These are phyloP conservation scores for Picathartes gymnocephalus DNA, from an alignment of 2,113 vertebrate genomes.

Conservation along the genomic window DNA sequence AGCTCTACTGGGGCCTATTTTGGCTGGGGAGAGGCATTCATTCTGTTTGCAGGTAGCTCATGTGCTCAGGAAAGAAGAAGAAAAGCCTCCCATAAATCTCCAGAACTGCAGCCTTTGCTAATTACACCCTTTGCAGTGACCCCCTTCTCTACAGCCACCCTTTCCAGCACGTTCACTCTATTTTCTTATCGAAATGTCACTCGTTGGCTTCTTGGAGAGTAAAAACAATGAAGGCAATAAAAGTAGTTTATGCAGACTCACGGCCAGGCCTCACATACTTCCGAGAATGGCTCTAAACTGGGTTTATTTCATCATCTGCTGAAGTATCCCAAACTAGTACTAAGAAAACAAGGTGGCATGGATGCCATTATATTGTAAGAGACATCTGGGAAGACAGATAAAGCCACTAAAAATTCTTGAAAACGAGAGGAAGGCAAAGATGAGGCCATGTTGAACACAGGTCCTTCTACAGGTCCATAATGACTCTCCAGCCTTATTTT, in stretches of 20 bases:
- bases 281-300: slow-evolving; percentile 17
- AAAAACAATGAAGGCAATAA: slow-evolving; percentile 73
- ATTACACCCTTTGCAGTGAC: slow-evolving; percentile 47
- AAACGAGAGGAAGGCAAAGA: background rate
- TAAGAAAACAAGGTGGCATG: slow-evolving; percentile 49
- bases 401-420: background rate
- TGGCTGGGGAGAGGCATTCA: background rate
- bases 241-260: slow-evolving; percentile 69
- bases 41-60: background rate
- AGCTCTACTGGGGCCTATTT: background rate
- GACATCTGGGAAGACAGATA: background rate
- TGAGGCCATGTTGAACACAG: background rate
- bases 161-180: slow-evolving; percentile 70
- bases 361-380: background rate
- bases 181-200: slow-evolving; percentile 76
- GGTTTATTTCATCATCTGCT: slow-evolving; percentile 73
- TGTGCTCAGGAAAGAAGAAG: background rate
- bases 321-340: slow-evolving; percentile 65
- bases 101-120: slow-evolving; percentile 20
- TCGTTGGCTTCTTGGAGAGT: slow-evolving; percentile 70
- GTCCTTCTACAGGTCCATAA: background rate
- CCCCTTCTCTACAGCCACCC: slow-evolving; percentile 45
- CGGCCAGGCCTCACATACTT: slow-evolving; percentile 38
- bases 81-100: slow-evolving; percentile 27
- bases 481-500: background rate